These are phyloP conservation scores for Melanotaenia boesemani DNA, from an alignment of 2,797 vertebrate genomes.

Conservation along the genomic window DNA sequence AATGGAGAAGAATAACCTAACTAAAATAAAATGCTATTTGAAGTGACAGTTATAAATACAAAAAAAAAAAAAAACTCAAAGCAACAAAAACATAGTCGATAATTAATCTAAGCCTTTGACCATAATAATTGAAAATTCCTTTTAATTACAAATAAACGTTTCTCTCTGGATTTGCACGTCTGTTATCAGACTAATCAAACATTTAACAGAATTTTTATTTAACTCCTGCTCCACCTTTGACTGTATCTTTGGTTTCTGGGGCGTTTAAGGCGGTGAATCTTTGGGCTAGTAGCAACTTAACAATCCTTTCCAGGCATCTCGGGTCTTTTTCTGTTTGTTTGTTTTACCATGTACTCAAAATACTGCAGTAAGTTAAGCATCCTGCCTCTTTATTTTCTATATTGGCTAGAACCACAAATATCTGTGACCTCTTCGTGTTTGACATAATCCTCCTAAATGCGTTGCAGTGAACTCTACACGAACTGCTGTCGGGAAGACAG, in stretches of 20 bases:
- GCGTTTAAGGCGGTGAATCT: neutral
- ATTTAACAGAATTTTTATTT: neutral
- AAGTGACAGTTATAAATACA: neutral
- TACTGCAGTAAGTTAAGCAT: neutral
- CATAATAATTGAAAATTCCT: no score
- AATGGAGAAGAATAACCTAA: neutral
- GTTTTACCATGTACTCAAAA: neutral
- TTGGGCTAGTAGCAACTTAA: neutral
- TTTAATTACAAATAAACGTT: no score
- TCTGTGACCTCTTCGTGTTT: constrained; percentile 41
- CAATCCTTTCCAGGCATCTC: neutral
- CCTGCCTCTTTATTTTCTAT: neutral
- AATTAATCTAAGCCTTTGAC: neutral
- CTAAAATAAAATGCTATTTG: neutral
- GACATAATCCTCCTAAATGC: constrained; percentile 61
- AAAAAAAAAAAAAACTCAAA: neutral
- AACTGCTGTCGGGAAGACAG: constrained; percentile 20
- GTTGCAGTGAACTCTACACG: constrained; percentile 47
- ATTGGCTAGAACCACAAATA: constrained; percentile 33
- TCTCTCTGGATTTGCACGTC: neutral
- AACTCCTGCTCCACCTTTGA: neutral
- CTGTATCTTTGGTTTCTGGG: neutral
- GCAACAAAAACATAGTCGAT: neutral
- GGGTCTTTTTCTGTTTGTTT: neutral
- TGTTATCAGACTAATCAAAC: neutral